A percentile compares a stretch with the other conserved stretches of the same genome.
These are phyloP conservation scores for Parazoanthus darwini DNA, from an alignment of 92 coral and sea anemone species.

Conservation along the genomic window DNA sequence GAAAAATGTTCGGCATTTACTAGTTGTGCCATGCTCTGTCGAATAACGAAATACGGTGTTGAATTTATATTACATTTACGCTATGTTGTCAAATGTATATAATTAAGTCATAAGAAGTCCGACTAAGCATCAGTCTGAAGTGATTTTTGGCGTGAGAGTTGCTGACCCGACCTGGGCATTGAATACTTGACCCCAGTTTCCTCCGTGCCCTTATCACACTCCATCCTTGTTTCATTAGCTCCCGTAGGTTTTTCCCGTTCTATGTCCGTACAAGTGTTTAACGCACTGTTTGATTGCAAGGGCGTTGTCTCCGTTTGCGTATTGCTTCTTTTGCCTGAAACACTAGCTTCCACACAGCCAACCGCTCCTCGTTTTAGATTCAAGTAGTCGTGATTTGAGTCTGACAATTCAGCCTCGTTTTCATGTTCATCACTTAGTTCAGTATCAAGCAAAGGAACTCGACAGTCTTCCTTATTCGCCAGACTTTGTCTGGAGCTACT, in stretches of 20 bases:
- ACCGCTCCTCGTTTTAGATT: slow-evolving; percentile 13
- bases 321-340: neutral
- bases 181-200: neutral
- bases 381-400: slow-evolving; percentile 16
- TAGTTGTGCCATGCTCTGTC: too few species aligned
- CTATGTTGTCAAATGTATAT: too few species aligned
- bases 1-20: too few species aligned
- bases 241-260: neutral
- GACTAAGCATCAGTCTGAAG: slow-evolving; percentile 29
- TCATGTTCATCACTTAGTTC: slow-evolving; percentile 15
- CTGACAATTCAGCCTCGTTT: neutral
- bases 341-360: neutral
- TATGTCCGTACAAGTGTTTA: neutral
- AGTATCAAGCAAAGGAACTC: slow-evolving; percentile 25
- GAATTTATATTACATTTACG: too few species aligned
- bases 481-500: slow-evolving; percentile 28
- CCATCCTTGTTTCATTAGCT: neutral
- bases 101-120: too few species aligned
- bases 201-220: neutral
- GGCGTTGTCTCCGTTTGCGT: neutral
- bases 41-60: too few species aligned
- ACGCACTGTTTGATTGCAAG: neutral
- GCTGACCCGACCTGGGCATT: neutral
- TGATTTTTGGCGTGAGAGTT: neutral
- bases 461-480: neutral